Evolutionary conservation across 37 sponge, comb jelly and placozoan species (phyloP), one percentile per base, ranked within the genome.

Genomic region (Oopsacas minuta): DNA sequence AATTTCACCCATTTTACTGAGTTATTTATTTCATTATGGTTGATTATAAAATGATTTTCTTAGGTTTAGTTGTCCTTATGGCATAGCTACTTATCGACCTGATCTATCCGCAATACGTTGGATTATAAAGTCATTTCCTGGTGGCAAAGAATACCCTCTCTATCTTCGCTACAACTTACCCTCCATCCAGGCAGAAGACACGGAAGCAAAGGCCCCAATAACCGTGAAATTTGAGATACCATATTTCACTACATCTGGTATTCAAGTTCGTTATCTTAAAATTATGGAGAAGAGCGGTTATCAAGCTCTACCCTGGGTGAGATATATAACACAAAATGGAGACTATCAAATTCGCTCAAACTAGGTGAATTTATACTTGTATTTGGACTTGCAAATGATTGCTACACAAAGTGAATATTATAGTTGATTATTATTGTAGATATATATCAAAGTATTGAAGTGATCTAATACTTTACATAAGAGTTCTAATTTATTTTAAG

Each of bases 231-330:
- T 97, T 88, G 99, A 97, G 84, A 97, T 97, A 22, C 99, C 99
- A 20, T 97, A 97, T 89, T 97, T 97, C 89, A 97, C 99, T 0
- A 92, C 91, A 28, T 97, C 99, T 23, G 99, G 99, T 28, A 95
- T 97, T 12, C 99, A 97, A 92, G 97, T 93, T 36, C 87, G 99
- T 3, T 97, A 97, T 88, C 83, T 97, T 85, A 97, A 97, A 89
- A 97, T 97, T 36, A 94, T 97, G 36, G 99, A 97, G 87, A 97
- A 97, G 87, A 93, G 95, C 87, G 99, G 99, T n/a, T 97, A 97
- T 53, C 95, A 94, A 52, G 94, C 99, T 1, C 84, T 97, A 42
- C 99, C 99, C 0, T 97, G 99, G 99, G 99, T 97, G 1, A 87
- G 99, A 32, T 97, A 97, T 81, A 97, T 97, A 69, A 97, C 99